Conservation (phyloP, 2,888 invertebrate species). For the Pollenia angustigena region DNA sequence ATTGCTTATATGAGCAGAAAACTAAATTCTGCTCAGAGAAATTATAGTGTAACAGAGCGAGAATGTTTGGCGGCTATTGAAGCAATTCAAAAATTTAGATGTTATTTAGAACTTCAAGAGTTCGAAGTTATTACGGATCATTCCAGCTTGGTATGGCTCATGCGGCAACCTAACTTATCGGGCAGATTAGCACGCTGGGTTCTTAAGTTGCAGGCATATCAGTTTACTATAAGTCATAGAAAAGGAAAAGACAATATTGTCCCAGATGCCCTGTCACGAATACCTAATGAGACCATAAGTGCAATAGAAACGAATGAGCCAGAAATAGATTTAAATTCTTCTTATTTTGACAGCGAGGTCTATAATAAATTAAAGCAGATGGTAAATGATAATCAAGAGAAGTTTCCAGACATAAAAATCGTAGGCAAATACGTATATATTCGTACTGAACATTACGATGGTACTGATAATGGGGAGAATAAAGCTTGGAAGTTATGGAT, state of each 20-base stretch:
- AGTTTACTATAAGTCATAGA: not conserved
- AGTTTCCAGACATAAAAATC: no score
- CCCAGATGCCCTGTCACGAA: not conserved
- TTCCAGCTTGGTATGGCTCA: not conserved
- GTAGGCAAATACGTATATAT: no score
- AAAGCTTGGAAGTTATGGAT: no score
- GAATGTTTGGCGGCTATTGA: slow-evolving; percentile 62
- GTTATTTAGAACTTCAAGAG: not conserved
- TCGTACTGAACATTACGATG: no score
- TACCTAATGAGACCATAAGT: not conserved
- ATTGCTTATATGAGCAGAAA: slow-evolving; percentile 63
- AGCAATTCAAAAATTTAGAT: slow-evolving; percentile 22
- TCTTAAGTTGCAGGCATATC: not conserved
- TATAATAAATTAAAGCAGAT: no score
- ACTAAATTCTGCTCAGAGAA: slow-evolving; percentile 53
- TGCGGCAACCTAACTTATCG: not conserved
- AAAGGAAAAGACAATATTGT: not conserved
- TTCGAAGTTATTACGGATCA: not conserved
- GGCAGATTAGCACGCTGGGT: not conserved
- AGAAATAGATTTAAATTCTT: no score
- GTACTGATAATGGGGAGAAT: no score
- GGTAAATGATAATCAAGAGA: no score
- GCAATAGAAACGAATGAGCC: no score
- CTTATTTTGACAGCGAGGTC: no score
- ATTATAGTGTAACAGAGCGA: slow-evolving; percentile 65